Evolutionary conservation across 1,140 invertebrate genomes (phyloP), one percentile per base, ranked within the genome.

Genomic region (Drosophila oshimai): DNA sequence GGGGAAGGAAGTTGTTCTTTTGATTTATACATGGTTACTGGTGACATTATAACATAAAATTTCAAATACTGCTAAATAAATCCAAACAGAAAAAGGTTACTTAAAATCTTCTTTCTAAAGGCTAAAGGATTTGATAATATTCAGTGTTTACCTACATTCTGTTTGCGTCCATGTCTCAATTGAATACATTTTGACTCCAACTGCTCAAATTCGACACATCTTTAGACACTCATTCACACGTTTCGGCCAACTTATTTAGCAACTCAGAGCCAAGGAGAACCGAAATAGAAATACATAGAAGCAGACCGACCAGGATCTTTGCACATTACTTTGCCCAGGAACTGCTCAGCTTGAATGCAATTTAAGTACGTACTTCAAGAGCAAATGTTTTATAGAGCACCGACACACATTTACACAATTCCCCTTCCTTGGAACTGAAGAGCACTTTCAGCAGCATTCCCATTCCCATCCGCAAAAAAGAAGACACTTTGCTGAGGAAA

Each of bases 331-430:
- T 72, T 70, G 55, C 50, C 22, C 44, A 41, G 36, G 24, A 42
- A 64, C 57, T 74, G 76, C 70, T 84, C 64, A 67, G 79, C 80
- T 84, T 84, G 74, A 86, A 84, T 86, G 79, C 79, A 84, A 86
- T 84, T 86, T 84, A 86, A 84, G 79, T 79, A 84, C 71, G 80
- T 86, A 86, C 79, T 84, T 79, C 64, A 86, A 57, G 74, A 75
- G 79, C 80, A 74, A 84, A 84, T 84, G 79, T 84, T 84, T 84
- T 75, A 84, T 84, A 71, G 79, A 86, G 74, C 78, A 79, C 58
- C 80, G 41, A 58, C 49, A 77, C 71, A 78, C 39, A 81, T 57
- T 64, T 51, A 44, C 53, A 57, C 50, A 80, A 26, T 53, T 69
- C 24, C 65, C 58, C 41, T 15, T 15, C 58, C 24, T 24, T 7